These are phyloP conservation scores for Agapostemon virescens DNA, from an alignment of 2,888 invertebrate genomes.

Conservation along the genomic window DNA sequence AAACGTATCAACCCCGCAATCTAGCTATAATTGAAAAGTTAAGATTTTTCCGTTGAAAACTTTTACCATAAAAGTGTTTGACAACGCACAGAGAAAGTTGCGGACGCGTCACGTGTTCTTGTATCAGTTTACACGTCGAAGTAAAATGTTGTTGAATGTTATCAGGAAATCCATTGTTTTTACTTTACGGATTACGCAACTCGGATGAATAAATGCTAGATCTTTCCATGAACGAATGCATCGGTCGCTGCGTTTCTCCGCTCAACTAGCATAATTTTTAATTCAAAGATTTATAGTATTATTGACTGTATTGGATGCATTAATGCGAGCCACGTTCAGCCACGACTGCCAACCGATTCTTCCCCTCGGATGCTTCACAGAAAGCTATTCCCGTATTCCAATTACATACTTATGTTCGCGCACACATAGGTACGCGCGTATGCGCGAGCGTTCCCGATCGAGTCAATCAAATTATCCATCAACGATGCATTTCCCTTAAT, in stretches of 20 bases:
- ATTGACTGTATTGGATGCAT: not conserved
- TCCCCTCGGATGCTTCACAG: not conserved
- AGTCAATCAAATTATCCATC: constrained; percentile 41
- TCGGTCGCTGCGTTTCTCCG: not conserved
- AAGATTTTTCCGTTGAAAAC: too few relatives aligned
- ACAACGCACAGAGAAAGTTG: too few relatives aligned
- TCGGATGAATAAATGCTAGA: not conserved
- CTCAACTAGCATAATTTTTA: not conserved
- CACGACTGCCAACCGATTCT: not conserved
- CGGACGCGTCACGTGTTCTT: too few relatives aligned
- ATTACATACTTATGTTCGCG: not conserved
- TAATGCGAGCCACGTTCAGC: not conserved
- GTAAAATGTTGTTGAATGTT: too few relatives aligned
- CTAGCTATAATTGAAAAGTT: too few relatives aligned
- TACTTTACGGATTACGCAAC: not conserved
- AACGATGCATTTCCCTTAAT: constrained; percentile 44
- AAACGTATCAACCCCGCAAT: too few relatives aligned
- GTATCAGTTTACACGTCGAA: too few relatives aligned
- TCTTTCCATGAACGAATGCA: not conserved
- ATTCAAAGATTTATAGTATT: not conserved
- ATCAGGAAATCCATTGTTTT: too few relatives aligned
- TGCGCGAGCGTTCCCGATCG: not conserved
- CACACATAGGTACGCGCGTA: not conserved
- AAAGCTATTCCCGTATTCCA: not conserved
- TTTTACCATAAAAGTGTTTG: too few relatives aligned